These are phyloP conservation scores for Acromyrmex echinatior DNA, from an alignment of 1,140 invertebrate genomes.

Conservation along the genomic window DNA sequence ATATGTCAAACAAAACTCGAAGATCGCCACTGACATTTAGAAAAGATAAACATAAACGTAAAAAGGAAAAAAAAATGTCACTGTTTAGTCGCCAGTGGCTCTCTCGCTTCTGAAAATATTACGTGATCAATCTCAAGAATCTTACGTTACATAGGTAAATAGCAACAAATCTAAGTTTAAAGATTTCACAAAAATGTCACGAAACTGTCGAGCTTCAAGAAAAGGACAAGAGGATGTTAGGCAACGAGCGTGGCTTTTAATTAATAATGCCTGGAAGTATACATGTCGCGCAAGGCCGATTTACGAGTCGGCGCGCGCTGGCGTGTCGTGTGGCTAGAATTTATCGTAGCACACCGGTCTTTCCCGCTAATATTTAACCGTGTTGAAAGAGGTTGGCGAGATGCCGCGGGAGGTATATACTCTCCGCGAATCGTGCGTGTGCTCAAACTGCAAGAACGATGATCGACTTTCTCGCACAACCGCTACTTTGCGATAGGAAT, in stretches of 20 bases:
- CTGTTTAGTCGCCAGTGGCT: background rate
- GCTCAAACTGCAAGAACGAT: constrained; percentile 36
- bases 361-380: constrained; percentile 74
- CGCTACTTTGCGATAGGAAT: background rate
- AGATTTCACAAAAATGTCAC: constrained; percentile 10
- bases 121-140: background rate
- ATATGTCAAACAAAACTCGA: background rate
- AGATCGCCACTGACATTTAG: background rate
- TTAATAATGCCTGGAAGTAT: constrained; percentile 75
- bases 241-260: constrained; percentile 67
- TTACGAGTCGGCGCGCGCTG: constrained; percentile 70
- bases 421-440: constrained; percentile 47
- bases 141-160: background rate
- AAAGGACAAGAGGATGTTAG: background rate
- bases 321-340: constrained; percentile 68
- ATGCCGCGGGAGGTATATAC: constrained; percentile 48
- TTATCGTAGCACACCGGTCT: constrained; percentile 66
- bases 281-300: constrained; percentile 75
- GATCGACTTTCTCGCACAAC: constrained; percentile 57
- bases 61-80: background rate
- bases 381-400: constrained; percentile 64
- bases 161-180: background rate
- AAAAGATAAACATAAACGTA: background rate
- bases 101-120: background rate
- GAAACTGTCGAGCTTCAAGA: constrained; percentile 27